Conservation (phyloP, 2,888 invertebrate species). For the Pegoplata infirma region DNA sequence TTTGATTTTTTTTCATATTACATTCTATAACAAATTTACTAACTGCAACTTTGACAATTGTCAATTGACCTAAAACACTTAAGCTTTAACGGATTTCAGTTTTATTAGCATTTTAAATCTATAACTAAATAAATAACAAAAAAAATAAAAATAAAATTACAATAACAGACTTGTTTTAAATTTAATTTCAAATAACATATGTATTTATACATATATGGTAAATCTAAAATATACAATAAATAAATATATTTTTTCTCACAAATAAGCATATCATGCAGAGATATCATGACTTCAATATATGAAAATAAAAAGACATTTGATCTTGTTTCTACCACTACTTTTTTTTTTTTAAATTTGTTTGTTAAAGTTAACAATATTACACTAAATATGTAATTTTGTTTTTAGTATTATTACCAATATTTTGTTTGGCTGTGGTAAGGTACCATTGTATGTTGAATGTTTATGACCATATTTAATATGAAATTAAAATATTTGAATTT, state of each 20-base stretch:
- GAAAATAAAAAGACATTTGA: slow-evolving; percentile 39
- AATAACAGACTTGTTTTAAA: neutral
- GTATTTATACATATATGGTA: neutral
- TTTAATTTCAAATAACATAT: neutral
- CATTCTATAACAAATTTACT: too few relatives aligned
- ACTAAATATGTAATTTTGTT: neutral
- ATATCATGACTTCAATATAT: slow-evolving; percentile 46
- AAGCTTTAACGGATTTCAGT: too few relatives aligned
- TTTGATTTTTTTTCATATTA: neutral
- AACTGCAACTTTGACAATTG: slow-evolving; percentile 9
- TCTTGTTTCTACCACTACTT: slow-evolving; percentile 17
- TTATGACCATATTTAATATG: slow-evolving; percentile 21
- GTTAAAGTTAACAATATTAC: neutral
- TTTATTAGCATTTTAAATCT: neutral
- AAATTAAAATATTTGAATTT: slow-evolving; percentile 42
- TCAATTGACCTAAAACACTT: slow-evolving; percentile 26
- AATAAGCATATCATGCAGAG: slow-evolving; percentile 52
- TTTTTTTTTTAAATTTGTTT: neutral
- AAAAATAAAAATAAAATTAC: too few relatives aligned
- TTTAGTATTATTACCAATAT: too few relatives aligned
- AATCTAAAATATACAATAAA: too few relatives aligned
- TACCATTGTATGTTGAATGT: slow-evolving; percentile 3
- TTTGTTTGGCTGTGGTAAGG: too few relatives aligned
- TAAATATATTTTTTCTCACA: slow-evolving; percentile 50
- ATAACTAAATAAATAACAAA: neutral